A percentile compares a stretch with the other conserved stretches of the same genome.
phyloP scores from a whole-genome alignment of 2,888 invertebrate genomes.

The Pemphredon lugubris region DNA sequence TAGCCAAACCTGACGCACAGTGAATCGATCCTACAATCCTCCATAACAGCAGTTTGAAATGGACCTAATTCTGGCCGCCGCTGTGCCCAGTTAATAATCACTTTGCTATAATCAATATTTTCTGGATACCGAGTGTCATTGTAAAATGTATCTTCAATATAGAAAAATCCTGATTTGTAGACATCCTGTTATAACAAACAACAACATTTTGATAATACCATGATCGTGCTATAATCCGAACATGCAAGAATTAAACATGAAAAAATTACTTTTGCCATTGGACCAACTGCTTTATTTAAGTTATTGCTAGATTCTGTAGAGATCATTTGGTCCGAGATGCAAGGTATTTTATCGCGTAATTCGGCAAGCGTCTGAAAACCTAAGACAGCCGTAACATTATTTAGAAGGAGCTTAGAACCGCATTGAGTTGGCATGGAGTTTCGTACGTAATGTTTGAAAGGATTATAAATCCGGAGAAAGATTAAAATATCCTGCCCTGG shows the following conservation, averaged over 20 bases:
- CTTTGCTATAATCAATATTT: conserved; percentile 86
- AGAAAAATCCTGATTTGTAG: conserved; percentile 89
- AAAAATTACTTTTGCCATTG: conserved; percentile 56
- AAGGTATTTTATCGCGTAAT: conserved; percentile 88
- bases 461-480: conserved; percentile 82
- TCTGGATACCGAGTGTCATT: conserved; percentile 85
- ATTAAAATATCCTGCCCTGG: conserved; percentile 81
- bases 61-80: conserved; percentile 72
- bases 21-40: conserved; percentile 78
- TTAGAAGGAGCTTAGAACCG: conserved; percentile 22
- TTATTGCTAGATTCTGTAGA: conserved; percentile 84
- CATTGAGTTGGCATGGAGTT: conserved; percentile 4
- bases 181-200: conserved; percentile 82
- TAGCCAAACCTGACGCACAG: conserved; percentile 83
- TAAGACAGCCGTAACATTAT: conserved; percentile 82
- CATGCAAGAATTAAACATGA: too few relatives aligned
- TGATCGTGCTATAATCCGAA: too few relatives aligned
- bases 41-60: conserved; percentile 83
- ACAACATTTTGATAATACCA: too few relatives aligned
- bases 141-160: conserved; percentile 90
- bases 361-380: conserved; percentile 87
- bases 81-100: conserved; percentile 85
- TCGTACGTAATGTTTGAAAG: conserved; percentile 73
- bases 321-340: conserved; percentile 86
- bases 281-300: conserved; percentile 76